Evolutionary conservation across 2,797 vertebrate species (phyloP).

Genomic region (Pteronotus mesoamericanus): DNA sequence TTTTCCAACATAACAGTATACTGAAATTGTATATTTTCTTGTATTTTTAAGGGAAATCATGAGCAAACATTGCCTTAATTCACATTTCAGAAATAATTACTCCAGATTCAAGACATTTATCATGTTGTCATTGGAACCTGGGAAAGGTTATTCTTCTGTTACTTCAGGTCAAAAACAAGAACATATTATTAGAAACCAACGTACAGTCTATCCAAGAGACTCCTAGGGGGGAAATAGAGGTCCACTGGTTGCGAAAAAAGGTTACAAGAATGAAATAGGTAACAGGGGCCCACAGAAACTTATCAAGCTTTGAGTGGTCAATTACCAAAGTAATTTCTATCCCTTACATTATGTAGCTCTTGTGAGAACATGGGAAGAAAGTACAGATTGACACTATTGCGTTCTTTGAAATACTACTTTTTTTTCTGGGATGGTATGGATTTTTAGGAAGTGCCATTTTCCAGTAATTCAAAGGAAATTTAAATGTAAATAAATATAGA

Average conservation of each 20-base stretch:
- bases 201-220: slow-evolving; percentile 44
- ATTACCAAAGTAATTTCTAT: slow-evolving; percentile 31
- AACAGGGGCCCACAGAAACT: slow-evolving; percentile 28
- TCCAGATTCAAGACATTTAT: slow-evolving; percentile 67
- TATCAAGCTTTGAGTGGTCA: neutral
- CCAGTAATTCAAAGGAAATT: slow-evolving; percentile 78
- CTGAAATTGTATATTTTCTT: slow-evolving; percentile 49
- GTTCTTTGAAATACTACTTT: neutral
- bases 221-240: slow-evolving; percentile 39
- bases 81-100: slow-evolving; percentile 72
- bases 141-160: slow-evolving; percentile 61
- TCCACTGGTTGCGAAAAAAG: neutral
- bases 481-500: slow-evolving; percentile 62
- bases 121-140: slow-evolving; percentile 70
- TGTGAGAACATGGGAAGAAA: neutral
- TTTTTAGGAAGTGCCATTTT: slow-evolving; percentile 75
- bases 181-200: slow-evolving; percentile 56
- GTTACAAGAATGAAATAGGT: slow-evolving; percentile 56
- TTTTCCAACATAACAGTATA: slow-evolving; percentile 36
- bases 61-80: slow-evolving; percentile 69
- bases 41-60: slow-evolving; percentile 48
- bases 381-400: neutral
- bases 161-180: slow-evolving; percentile 65
- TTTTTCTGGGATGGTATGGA: slow-evolving; percentile 17
- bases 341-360: neutral